Percentiles rank a stretch among this genome's conserved stretches.
phyloP scores from a whole-genome alignment of 1,140 invertebrate species.

The Eufriesea mexicana region DNA sequence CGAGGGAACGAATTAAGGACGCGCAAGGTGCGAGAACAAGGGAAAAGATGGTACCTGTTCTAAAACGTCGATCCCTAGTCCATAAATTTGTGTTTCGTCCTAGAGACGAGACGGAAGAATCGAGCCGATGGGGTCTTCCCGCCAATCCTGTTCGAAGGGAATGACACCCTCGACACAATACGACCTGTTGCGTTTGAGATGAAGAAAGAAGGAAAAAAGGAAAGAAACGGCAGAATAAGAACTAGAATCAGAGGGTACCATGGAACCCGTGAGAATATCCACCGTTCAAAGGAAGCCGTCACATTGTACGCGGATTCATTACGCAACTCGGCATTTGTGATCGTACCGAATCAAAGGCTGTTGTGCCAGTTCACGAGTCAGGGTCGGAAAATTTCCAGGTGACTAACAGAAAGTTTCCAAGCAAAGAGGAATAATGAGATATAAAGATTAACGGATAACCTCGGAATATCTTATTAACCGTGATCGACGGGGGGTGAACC shows the following conservation, averaged over 20 bases:
- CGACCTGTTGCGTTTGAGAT: constrained; percentile 72
- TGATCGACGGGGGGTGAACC: neutral
- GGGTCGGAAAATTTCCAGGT: neutral
- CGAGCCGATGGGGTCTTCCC: constrained; percentile 51
- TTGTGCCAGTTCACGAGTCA: constrained; percentile 1
- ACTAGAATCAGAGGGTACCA: neutral
- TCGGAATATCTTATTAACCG: neutral
- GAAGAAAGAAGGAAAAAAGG: constrained; percentile 33
- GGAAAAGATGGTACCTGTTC: constrained; percentile 42
- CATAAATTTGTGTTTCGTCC: constrained; percentile 71
- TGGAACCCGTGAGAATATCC: constrained; percentile 73
- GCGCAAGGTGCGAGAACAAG: constrained; percentile 27
- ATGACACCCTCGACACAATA: constrained; percentile 70
- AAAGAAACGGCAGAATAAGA: constrained; percentile 19
- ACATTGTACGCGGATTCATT: constrained; percentile 75
- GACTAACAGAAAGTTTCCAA: neutral
- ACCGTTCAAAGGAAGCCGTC: constrained; percentile 74
- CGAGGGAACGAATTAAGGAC: constrained; percentile 11
- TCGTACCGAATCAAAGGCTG: constrained; percentile 51
- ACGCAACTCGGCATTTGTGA: constrained; percentile 74
- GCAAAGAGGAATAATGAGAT: neutral
- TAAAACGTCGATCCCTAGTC: constrained; percentile 50
- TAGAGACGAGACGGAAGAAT: constrained; percentile 59
- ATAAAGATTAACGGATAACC: neutral
- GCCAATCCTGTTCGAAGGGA: constrained; percentile 46